Base-by-base conservation (phyloP, 2,113 vertebrate species). In the Spea bombifrons region DNA sequence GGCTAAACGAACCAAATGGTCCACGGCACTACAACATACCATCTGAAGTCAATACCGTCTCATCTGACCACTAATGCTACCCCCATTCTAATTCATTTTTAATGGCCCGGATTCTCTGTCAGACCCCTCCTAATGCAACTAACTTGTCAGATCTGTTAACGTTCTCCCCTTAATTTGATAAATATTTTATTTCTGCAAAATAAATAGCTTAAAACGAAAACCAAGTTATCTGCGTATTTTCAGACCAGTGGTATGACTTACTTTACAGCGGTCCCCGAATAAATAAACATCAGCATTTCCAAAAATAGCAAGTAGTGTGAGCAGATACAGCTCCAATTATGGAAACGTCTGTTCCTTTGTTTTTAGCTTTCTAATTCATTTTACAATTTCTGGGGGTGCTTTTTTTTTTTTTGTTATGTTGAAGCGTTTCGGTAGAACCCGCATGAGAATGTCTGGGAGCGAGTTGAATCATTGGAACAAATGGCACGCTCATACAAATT, bases 241-340 rank as follows among this genome's bases (percentile, higher is more conserved):
- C 47, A 53, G 49, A 15, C 17, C 9, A 78, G 47, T 61, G 48
- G 48, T 65, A 71, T 72, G 47, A 30, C 65, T 61, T 69, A n/a
- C 68, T 76, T 78, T 59, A 5, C 63, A 71, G 47, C 48, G 30
- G 48, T 64, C 59, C 43, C 13, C 49, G 76, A 49, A 78, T 64
- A 78, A 78, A 78, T 65, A 78, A 78, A 78, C 68, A 64, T 3
- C 17, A 30, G 30, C 30, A 7, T 78, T 61, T 78, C 76, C 65
- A 16, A 52, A 72, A 53, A 72, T 78, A 78, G 68, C 76, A 46
- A 13, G 57, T 53, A 43, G 6, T 17, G 71, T 45, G 48, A 46
- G 10, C 30, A 66, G 68, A 65, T 12, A 46, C 8, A 15, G 15
- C 57, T 71, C 68, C 76, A 78, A 66, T 52, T 78, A 78, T 71